phyloP scores from a whole-genome alignment of 2,888 invertebrate genomes.

The Temnothorax ravouxi region DNA sequence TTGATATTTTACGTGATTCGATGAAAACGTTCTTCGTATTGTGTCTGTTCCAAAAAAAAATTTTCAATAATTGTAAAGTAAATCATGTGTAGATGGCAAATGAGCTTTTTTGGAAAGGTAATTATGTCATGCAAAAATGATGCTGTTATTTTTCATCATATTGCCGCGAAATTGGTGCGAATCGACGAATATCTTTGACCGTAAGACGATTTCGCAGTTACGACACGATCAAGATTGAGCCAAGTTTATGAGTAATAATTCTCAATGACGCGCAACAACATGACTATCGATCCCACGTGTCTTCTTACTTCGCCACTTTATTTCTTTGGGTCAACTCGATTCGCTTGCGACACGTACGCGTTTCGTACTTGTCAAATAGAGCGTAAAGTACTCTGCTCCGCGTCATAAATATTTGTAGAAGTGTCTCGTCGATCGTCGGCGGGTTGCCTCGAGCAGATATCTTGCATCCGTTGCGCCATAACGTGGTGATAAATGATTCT shows the following conservation, averaged over 20 bases:
- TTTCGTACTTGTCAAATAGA: constrained; percentile 23
- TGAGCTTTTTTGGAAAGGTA: neutral
- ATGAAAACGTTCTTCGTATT: neutral
- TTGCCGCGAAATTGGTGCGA: neutral
- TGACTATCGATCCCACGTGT: neutral
- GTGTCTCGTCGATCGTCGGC: constrained; percentile 30
- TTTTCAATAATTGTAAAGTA: neutral
- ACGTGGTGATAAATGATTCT: constrained; percentile 34
- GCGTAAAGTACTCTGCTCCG: constrained; percentile 18
- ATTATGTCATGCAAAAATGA: neutral
- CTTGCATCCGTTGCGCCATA: constrained; percentile 24
- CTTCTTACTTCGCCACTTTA: constrained; percentile 25
- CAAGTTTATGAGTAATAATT: constrained; percentile 34
- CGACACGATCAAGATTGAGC: neutral
- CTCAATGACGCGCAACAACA: neutral
- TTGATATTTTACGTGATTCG: neutral
- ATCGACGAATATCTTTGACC: neutral
- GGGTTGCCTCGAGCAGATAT: constrained; percentile 12
- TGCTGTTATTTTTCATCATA: neutral
- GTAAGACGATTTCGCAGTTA: constrained; percentile 11
- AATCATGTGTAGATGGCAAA: neutral
- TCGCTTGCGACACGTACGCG: neutral
- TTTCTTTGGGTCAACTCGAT: neutral
- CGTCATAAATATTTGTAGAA: constrained; percentile 40
- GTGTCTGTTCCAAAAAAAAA: neutral